phyloP scores from a whole-genome alignment of 1,140 invertebrate species.

The Frieseomelitta varia region DNA sequence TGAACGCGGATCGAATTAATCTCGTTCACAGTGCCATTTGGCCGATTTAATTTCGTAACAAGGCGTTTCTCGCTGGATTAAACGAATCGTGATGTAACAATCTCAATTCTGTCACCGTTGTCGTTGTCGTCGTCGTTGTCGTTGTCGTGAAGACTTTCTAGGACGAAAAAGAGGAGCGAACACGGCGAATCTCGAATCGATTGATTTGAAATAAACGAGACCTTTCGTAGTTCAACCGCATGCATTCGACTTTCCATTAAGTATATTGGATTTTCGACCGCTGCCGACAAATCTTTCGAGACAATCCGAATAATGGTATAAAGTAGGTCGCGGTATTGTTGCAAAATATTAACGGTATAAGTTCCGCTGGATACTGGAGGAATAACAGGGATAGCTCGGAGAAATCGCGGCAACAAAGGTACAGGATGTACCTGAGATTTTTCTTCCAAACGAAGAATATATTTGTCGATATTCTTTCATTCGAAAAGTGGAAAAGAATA shows the following conservation, averaged over 20 bases:
- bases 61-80: background rate
- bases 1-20: background rate
- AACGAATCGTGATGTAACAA: background rate
- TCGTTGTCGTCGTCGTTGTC: no score
- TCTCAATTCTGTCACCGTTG: background rate
- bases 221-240: conserved; percentile 24
- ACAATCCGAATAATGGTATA: conserved; percentile 47
- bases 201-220: conserved; percentile 46
- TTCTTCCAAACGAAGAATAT: no score
- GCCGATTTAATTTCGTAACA: background rate
- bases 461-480: no score
- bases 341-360: conserved; percentile 43
- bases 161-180: background rate
- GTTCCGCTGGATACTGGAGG: background rate
- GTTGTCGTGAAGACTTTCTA: background rate
- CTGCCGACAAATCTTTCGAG: conserved; percentile 43
- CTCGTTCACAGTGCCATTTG: background rate
- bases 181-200: conserved; percentile 13
- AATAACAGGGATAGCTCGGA: background rate
- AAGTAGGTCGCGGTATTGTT: conserved; percentile 45
- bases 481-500: no score
- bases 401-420: background rate
- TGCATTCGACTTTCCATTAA: conserved; percentile 49
- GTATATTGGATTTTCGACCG: conserved; percentile 48
- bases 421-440: background rate